These are phyloP conservation scores for Zaprionus camerounensis DNA, from an alignment of 1,140 invertebrate species.

Conservation along the genomic window DNA sequence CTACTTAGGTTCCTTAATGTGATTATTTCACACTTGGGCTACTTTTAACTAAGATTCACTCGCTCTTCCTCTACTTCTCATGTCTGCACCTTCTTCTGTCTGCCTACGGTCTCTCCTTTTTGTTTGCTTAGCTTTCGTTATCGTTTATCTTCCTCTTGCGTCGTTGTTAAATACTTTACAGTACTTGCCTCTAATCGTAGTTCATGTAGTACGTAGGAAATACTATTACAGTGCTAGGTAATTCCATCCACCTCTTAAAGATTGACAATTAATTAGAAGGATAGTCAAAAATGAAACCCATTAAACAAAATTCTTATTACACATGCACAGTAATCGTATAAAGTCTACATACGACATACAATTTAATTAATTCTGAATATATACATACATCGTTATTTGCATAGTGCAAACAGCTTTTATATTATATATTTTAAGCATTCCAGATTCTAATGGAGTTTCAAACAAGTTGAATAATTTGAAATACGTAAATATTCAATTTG, in stretches of 20 bases:
- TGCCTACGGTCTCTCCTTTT: slow-evolving; percentile 1
- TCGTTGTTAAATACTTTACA: slow-evolving; percentile 35
- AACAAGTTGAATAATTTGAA: background rate
- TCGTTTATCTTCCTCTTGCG: slow-evolving; percentile 41
- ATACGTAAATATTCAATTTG: background rate
- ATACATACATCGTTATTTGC: no score
- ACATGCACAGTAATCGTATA: no score
- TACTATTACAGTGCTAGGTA: background rate
- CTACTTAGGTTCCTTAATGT: slow-evolving; percentile 66
- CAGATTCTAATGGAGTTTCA: no score
- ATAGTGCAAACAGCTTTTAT: no score
- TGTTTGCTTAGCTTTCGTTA: slow-evolving; percentile 40
- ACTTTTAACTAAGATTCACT: slow-evolving; percentile 66
- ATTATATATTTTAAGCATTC: no score
- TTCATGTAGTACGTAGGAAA: background rate
- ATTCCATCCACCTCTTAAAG: no score
- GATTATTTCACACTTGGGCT: slow-evolving; percentile 81
- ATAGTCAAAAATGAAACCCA: no score
- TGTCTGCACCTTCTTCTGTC: slow-evolving; percentile 1
- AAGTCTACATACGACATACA: no score
- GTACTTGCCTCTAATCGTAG: slow-evolving; percentile 9
- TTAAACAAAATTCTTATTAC: no score
- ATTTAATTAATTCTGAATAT: no score
- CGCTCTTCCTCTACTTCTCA: slow-evolving; percentile 7
- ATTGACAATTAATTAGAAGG: no score